Conservation (phyloP, 2,797 vertebrate genomes). For the Sebastes jordani region DNA sequence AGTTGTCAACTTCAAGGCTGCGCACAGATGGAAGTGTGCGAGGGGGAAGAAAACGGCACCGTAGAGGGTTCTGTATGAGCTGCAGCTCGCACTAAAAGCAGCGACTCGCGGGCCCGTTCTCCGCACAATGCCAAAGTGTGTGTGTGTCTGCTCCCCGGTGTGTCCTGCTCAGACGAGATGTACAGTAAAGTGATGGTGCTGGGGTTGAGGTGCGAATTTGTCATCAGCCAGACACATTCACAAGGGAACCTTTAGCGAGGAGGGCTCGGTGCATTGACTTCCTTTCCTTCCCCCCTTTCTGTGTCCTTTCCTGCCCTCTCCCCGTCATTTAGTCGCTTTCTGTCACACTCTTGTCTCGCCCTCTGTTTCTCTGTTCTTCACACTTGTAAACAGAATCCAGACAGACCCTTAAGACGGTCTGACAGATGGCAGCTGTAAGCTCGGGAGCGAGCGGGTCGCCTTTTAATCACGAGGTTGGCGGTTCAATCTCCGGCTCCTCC, state of each 20-base stretch:
- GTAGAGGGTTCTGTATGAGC: neutral
- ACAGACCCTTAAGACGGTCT: neutral
- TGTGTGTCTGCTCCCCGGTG: constrained; percentile 34
- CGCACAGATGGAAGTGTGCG: constrained; percentile 14
- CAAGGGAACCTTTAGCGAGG: constrained; percentile 55
- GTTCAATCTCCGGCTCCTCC: neutral
- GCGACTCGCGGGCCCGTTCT: constrained; percentile 12
- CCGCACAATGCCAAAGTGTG: constrained; percentile 3
- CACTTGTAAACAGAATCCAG: constrained; percentile 34
- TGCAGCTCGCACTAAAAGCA: constrained; percentile 1
- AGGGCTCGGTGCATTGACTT: constrained; percentile 48
- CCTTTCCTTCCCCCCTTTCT: neutral
- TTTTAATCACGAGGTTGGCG: neutral
- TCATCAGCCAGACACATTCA: constrained; percentile 50
- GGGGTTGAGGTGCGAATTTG: constrained; percentile 49
- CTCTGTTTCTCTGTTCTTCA: constrained; percentile 9
- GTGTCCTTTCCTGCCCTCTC: constrained; percentile 22
- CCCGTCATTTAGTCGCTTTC: constrained; percentile 8
- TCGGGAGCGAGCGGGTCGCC: neutral
- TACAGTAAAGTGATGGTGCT: constrained; percentile 38
- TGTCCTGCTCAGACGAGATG: constrained; percentile 10
- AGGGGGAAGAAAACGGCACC: neutral
- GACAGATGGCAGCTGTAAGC: neutral
- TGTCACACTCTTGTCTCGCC: constrained; percentile 7
- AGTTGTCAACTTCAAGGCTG: constrained; percentile 23